A percentile compares a stretch with the other conserved stretches of the same genome.
Evolutionary conservation across 2,888 invertebrate genomes (phyloP).

Genomic region (Prosapia bicincta): DNA sequence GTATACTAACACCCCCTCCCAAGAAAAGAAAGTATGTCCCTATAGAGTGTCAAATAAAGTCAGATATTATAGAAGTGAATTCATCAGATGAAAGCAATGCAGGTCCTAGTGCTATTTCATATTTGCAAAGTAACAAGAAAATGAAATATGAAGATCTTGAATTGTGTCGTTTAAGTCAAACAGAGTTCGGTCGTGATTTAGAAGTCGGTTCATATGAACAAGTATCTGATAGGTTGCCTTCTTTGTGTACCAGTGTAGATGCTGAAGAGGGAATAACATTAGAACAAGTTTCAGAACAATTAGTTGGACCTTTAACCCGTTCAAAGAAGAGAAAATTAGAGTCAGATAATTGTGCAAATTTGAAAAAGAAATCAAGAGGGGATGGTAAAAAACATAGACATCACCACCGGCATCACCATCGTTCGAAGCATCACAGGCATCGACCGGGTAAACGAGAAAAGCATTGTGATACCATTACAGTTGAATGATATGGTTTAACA

Average conservation of each 20-base stretch:
- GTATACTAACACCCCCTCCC: slow-evolving; percentile 17
- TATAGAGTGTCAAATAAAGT: slow-evolving; percentile 13
- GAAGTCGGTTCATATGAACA: slow-evolving; percentile 9
- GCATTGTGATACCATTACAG: slow-evolving; percentile 10
- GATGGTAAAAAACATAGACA: slow-evolving; percentile 21
- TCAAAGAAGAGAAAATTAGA: slow-evolving; percentile 45
- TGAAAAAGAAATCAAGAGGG: slow-evolving; percentile 21
- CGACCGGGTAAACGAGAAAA: slow-evolving; percentile 18
- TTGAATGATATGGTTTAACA: slow-evolving; percentile 15
- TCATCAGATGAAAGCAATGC: background rate
- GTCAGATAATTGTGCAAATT: slow-evolving; percentile 9
- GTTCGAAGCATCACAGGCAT: slow-evolving; percentile 33
- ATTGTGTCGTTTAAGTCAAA: slow-evolving; percentile 13
- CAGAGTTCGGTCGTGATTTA: slow-evolving; percentile 12
- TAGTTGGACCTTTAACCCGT: slow-evolving; percentile 44
- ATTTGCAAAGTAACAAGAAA: background rate
- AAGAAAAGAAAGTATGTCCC: slow-evolving; percentile 16
- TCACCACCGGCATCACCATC: slow-evolving; percentile 34
- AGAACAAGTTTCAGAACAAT: slow-evolving; percentile 6
- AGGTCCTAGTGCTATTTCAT: background rate
- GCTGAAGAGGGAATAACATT: slow-evolving; percentile 3
- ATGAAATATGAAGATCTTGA: background rate
- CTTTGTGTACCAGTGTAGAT: slow-evolving; percentile 1
- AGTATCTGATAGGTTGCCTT: slow-evolving; percentile 16
- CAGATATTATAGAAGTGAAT: background rate